These are phyloP conservation scores for Mythimna albipuncta DNA, from an alignment of 2,888 invertebrate species.

Conservation along the genomic window DNA sequence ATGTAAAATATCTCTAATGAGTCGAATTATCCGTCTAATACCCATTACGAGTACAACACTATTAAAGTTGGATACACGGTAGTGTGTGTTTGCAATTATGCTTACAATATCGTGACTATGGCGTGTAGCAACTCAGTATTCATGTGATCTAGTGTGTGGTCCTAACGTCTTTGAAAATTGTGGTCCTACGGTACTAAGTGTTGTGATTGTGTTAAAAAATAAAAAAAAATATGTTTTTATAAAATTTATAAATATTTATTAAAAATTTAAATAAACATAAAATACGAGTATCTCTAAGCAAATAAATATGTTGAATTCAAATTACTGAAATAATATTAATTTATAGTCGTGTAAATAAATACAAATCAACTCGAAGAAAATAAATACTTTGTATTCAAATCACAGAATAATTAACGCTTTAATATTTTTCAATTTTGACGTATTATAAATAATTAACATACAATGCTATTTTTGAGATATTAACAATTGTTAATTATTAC, in stretches of 20 bases:
- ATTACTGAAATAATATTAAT: neutral
- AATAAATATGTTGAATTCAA: neutral
- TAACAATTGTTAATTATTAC: neutral
- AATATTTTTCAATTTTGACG: neutral
- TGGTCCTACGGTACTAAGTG: conserved; percentile 42
- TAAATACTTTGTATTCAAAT: neutral
- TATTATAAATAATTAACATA: conserved; percentile 18
- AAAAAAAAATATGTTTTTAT: neutral
- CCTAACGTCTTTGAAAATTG: conserved; percentile 35
- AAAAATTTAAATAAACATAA: too few species aligned
- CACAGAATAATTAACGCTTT: neutral
- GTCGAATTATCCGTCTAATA: conserved; percentile 47
- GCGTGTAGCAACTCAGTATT: conserved; percentile 62
- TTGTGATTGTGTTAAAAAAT: conserved; percentile 45
- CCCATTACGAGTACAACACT: conserved; percentile 56
- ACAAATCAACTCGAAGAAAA: neutral
- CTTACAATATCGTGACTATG: conserved; percentile 56
- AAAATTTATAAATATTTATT: too few species aligned
- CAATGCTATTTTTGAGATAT: neutral
- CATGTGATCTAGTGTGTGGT: conserved; percentile 44
- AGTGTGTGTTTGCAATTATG: conserved; percentile 66
- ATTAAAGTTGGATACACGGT: conserved; percentile 48
- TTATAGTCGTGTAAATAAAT: neutral
- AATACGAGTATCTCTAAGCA: too few species aligned
- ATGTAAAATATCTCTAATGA: conserved; percentile 33